Base-by-base conservation (phyloP, 1,140 invertebrate genomes). In the Drosophila orena region DNA sequence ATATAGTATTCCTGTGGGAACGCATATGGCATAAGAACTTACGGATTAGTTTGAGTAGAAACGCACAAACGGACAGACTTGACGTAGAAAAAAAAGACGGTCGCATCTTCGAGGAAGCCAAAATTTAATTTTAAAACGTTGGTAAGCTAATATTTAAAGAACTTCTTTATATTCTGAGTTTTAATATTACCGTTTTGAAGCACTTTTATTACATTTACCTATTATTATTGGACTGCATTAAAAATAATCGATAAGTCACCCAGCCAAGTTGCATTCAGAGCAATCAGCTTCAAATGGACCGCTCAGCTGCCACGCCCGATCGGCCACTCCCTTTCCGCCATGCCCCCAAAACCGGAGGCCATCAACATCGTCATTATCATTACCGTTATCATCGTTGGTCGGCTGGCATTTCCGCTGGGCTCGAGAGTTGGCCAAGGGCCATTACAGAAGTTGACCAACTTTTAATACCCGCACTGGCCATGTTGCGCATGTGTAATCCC, bases 401-500 rank as follows among this genome's bases (percentile, higher is more conserved):
- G 64, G 34, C 42, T 40, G 64, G 66, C 50, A 56, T 70, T 47
- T 70, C 66, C 50, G 66, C 27, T 68, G 43, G 38, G 15, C 7
- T 10, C 8, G 22, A 54, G 65, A 57, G 43, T 49, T 70, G 65
- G 68, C 68, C 52, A 70, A 57, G 52, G 68, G 65, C 78, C 73
- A 76, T 81, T 81, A 61, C 59, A 55, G 60, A 77, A 83, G 79
- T 83, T 89, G 84, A 77, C 75, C 84, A 83, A 88, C 79, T 88
- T 86, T 86, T 86, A 88, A 86, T 88, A 77, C 83, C 83, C 70
- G 50, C 47, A 57, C 59, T 76, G 64, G 73, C 53, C 76, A 77
- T 90, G 84, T 84, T 89, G 84, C 85, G 84, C 79, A 89, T 89
- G 79, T 90, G 86, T 90, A 90, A 90, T 90, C 88, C 79, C 86